These are phyloP conservation scores for Hymenochirus boettgeri DNA, from an alignment of 2,113 vertebrate species.

Conservation along the genomic window DNA sequence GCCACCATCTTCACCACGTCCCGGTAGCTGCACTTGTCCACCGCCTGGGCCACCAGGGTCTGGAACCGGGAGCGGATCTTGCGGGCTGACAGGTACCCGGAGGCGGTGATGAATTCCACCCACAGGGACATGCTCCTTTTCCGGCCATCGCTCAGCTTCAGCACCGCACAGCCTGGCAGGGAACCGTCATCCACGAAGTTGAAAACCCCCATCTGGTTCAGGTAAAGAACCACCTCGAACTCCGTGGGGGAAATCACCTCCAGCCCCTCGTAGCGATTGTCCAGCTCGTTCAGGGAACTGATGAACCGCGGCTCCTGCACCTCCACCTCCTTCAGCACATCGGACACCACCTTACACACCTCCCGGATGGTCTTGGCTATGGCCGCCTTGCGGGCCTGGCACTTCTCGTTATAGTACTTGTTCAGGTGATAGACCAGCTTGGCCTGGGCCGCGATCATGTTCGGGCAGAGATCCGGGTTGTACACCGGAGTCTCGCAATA, in stretches of 20 bases:
- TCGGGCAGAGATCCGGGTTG: slow-evolving; percentile 99
- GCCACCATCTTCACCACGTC: slow-evolving; percentile 98
- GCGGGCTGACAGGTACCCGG: slow-evolving; percentile 96
- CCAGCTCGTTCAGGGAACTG: slow-evolving; percentile 97
- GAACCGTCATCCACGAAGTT: slow-evolving; percentile 99
- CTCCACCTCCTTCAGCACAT: slow-evolving; percentile 96
- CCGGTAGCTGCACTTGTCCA: slow-evolving; percentile 97
- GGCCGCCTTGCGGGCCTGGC: slow-evolving; percentile 93
- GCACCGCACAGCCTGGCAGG: slow-evolving; percentile 95
- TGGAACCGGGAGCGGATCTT: slow-evolving; percentile 96
- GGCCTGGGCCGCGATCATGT: slow-evolving; percentile 98
- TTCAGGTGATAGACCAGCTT: slow-evolving; percentile 98
- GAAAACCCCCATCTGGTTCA: slow-evolving; percentile 98
- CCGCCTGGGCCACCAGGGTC: slow-evolving; percentile 95
- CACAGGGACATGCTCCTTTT: slow-evolving; percentile 98
- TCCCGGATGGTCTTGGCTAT: slow-evolving; percentile 98
- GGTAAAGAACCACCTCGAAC: slow-evolving; percentile 96
- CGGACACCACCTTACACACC: slow-evolving; percentile 97
- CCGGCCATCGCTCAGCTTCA: slow-evolving; percentile 96
- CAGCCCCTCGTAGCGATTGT: slow-evolving; percentile 94
- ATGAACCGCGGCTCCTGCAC: slow-evolving; percentile 98
- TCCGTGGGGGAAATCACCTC: slow-evolving; percentile 95
- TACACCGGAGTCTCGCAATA: slow-evolving; percentile 99
- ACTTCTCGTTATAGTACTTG: slow-evolving; percentile 99
- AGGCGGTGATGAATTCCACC: slow-evolving; percentile 99